Percentiles rank a stretch among this genome's conserved stretches.
phyloP scores from a whole-genome alignment of 2,888 invertebrate species.

The Drosophila pseudotalamancana region DNA sequence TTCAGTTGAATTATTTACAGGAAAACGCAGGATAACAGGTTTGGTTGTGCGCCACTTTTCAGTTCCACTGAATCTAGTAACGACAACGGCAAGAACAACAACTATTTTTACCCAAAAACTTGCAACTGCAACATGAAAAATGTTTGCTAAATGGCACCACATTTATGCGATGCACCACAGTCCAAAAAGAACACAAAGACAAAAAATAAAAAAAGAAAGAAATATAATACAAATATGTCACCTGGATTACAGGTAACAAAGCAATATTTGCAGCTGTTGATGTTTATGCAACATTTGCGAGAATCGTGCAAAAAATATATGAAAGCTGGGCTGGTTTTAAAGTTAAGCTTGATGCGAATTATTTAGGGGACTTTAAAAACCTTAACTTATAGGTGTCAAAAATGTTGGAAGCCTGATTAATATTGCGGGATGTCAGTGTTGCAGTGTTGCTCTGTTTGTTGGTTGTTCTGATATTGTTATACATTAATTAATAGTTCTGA shows the following conservation, averaged over 20 bases:
- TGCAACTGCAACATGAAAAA: conserved; percentile 46
- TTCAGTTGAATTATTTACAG: conserved; percentile 72
- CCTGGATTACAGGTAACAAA: conserved; percentile 32
- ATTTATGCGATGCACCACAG: conserved; percentile 28
- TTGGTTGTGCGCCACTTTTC: conserved; percentile 37
- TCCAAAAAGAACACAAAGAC: not conserved
- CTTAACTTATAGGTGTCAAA: no score
- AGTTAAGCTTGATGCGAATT: not conserved
- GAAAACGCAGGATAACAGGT: conserved; percentile 62
- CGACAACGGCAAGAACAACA: conserved; percentile 4
- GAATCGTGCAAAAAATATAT: not conserved
- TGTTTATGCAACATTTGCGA: conserved; percentile 4
- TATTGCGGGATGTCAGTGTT: not conserved
- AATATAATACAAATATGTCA: conserved; percentile 21
- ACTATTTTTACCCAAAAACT: conserved; percentile 23
- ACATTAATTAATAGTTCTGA: no score
- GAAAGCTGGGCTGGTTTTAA: not conserved
- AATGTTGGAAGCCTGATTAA: not conserved
- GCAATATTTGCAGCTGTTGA: conserved; percentile 34
- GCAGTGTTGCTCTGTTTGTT: no score
- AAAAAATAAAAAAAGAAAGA: not conserved
- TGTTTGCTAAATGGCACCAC: conserved; percentile 49
- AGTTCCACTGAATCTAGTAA: conserved; percentile 23
- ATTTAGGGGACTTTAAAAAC: not conserved
- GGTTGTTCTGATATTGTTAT: no score